Percentiles rank a stretch among this genome's conserved stretches.
These are phyloP conservation scores for Lagorchestes hirsutus DNA, from an alignment of 2,797 vertebrate species.

Conservation along the genomic window DNA sequence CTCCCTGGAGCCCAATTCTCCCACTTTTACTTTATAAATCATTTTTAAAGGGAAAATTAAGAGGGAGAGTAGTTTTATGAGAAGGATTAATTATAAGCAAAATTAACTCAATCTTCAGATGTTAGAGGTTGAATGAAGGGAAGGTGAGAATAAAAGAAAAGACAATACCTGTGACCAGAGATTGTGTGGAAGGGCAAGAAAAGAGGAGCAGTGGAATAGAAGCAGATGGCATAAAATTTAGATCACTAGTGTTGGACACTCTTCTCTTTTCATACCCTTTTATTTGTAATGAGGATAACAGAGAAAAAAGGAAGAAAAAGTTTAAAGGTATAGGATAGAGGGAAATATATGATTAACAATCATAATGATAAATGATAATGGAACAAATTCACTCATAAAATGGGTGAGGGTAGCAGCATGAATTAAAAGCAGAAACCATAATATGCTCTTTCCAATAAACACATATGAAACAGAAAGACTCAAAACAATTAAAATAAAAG, in stretches of 20 bases:
- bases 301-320: background rate
- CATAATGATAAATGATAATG: background rate
- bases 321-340: background rate
- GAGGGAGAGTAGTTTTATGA: background rate
- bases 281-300: background rate
- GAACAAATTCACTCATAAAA: background rate
- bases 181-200: background rate
- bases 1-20: background rate
- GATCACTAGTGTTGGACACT: background rate
- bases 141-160: background rate
- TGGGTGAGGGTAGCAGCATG: background rate
- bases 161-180: background rate
- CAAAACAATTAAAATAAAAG: background rate
- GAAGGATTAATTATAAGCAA: background rate
- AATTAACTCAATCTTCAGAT: background rate
- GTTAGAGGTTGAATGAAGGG: background rate
- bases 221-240: background rate
- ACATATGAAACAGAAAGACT: background rate
- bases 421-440: background rate
- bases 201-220: background rate
- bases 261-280: background rate
- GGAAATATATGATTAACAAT: background rate
- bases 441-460: background rate
- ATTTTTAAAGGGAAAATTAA: background rate
- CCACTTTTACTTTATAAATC: background rate